phyloP scores from a whole-genome alignment of 2,888 invertebrate genomes.

The Quadriops clusia region DNA sequence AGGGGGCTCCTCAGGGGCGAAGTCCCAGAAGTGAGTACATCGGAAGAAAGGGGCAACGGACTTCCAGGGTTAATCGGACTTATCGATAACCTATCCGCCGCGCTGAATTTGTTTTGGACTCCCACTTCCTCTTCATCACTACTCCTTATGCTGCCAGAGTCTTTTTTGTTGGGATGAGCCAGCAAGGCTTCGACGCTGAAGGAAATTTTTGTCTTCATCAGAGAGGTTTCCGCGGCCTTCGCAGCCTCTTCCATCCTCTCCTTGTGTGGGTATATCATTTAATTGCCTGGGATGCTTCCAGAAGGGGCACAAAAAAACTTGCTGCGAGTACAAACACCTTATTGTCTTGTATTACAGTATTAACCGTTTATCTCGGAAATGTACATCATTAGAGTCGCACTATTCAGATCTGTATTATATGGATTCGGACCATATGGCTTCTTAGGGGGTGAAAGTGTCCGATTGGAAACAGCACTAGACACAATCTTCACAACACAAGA shows the following conservation, averaged over 20 bases:
- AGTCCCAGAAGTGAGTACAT: background rate
- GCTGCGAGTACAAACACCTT: too few species aligned
- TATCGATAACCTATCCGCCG: background rate
- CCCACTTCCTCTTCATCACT: conserved; percentile 13
- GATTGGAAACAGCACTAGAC: too few species aligned
- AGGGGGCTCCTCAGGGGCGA: conserved; percentile 11
- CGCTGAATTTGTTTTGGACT: conserved; percentile 7
- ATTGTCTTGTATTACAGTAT: too few species aligned
- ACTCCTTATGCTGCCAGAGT: conserved; percentile 10
- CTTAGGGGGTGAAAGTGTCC: too few species aligned
- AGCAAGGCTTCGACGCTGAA: conserved; percentile 62
- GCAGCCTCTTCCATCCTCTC: conserved; percentile 30
- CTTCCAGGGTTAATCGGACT: conserved; percentile 7
- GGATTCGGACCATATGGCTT: too few species aligned
- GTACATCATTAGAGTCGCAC: too few species aligned
- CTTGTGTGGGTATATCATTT: conserved; percentile 1
- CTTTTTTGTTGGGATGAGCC: conserved; percentile 23
- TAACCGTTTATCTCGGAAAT: too few species aligned
- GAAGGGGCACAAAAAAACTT: background rate
- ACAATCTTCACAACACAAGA: too few species aligned
- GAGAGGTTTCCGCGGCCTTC: conserved; percentile 26
- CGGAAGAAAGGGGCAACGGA: background rate
- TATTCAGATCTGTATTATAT: too few species aligned
- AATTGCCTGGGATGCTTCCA: background rate
- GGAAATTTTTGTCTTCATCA: conserved; percentile 52